A percentile compares a stretch with the other conserved stretches of the same genome.
phyloP scores from a whole-genome alignment of 2,888 invertebrate genomes.

The Odontothrips loti region DNA sequence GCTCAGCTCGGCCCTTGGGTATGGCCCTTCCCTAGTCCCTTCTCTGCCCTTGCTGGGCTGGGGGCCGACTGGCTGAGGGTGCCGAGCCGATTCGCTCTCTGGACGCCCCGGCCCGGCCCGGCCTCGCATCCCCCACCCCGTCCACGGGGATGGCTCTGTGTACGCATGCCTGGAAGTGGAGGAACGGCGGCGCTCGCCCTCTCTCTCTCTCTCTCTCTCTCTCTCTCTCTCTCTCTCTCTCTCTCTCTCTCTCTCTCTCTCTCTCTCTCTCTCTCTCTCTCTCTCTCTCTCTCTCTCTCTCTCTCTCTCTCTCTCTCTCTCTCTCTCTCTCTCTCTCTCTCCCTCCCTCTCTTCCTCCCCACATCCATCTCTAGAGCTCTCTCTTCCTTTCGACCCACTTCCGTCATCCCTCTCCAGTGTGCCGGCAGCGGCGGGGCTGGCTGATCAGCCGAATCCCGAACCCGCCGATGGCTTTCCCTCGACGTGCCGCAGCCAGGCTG shows the following conservation, averaged over 20 bases:
- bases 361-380: constrained; percentile 22
- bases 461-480: not conserved
- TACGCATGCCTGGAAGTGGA: constrained; percentile 18
- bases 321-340: not conserved
- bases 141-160: not conserved
- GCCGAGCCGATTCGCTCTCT: not conserved
- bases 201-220: constrained; percentile 32
- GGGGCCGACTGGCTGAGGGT: constrained; percentile 9
- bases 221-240: constrained; percentile 29
- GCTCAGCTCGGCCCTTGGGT: too few species aligned
- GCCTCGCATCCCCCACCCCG: not conserved
- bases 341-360: constrained; percentile 27
- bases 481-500: not conserved
- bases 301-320: constrained; percentile 26
- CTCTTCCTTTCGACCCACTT: not conserved
- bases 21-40: too few species aligned
- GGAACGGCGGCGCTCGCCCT: constrained; percentile 30
- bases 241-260: constrained; percentile 35
- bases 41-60: not conserved
- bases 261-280: constrained; percentile 32
- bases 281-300: constrained; percentile 34
- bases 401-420: not conserved
- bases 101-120: not conserved
- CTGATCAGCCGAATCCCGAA: not conserved
- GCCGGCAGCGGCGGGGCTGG: not conserved